Base-by-base conservation (phyloP, 2,888 invertebrate genomes). In the Penaeus monodon region DNA sequence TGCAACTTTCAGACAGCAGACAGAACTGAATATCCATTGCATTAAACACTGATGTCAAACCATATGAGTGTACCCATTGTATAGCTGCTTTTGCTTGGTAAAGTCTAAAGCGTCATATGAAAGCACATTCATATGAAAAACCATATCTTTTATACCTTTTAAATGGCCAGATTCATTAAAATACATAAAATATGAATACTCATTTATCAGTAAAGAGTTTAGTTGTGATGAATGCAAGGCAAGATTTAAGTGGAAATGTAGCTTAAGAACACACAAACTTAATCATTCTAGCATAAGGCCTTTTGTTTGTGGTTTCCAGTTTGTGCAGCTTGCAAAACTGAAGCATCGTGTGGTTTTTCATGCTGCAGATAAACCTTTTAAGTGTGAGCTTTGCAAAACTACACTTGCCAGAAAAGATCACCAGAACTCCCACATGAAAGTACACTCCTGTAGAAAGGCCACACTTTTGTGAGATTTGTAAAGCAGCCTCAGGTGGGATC, bases 311-410 rank as follows among this genome's bases (percentile, higher is more conserved):
- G 74, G 86, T 22, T 27, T 77, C 14, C 57, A 49, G 24, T 86
- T 86, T 85, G 22, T 29, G 14, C 64, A 73, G 27, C 29, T 27
- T 44, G 44, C 49, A 12, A 49, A n/a, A 33, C n/a, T 85, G 29
- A 44, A 44, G 22, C 22, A 44, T 24, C 85, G 86, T 49, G 65
- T 85, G 74, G 29, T 68, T 57, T n/a, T 73, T n/a, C 86, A 86
- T 73, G 86, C 86, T 27, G 76, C 70, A 29, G 86, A 86, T 49
- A 86, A 86, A 27, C 82, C 83, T 17, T 85, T 73, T 33, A 86
- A 57, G 20, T 86, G 86, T 86, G 44, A 73, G 73, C 22, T 24
- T 76, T 76, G 80, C 33, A 63, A 44, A 57, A 29, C 73, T 49
- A 63, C 79, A 76, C 79, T 81, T 64, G 84, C 86, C 22, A 86